Base-by-base conservation (phyloP, 2,888 invertebrate genomes). In the Apotomis turbidana region DNA sequence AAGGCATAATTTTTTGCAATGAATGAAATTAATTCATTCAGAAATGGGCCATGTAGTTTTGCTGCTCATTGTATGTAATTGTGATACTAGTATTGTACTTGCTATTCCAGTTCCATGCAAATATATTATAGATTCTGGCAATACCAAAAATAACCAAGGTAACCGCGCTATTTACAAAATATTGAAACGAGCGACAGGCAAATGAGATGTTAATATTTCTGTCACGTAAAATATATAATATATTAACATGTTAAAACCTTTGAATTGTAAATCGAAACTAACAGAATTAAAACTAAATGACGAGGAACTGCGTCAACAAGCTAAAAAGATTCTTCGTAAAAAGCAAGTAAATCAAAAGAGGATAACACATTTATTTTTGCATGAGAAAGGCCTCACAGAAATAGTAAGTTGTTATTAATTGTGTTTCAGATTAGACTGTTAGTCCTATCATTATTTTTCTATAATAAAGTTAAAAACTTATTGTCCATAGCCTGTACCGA, bases 281-380 rank as follows among this genome's bases (percentile, higher is more conserved):
- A 74, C 77, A 54, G 80, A 83, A 69, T 76, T 87, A 46, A 86
- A 87, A 77, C 83, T 86, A 70, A 86, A 80, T 64, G 89, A 90
- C 75, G 84, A 83, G 41, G 83, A 77, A 46, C 77, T 93, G 71
- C 85, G 88, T 4, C 88, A 87, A 76, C 84, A 90, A 83, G 92
- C 91, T 3, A 91, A 87, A 78, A 88, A 85, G 77, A 78, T 93
- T 13, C 77, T 87, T 8, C 85, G 80, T 70, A 85, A 86, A 71
- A 91, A 87, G 79, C 79, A 78, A 75, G 78, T 77, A 5, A 81
- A 86, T 27, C 78, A 84, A 49, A 89, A 88, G 80, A 85, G 85
- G 78, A 85, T 84, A 8, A 92, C 93, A 3, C 93, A 93, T 86
- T 81, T 95, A 64, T 94, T 94, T 82, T 90, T 95, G 89, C 94